These are phyloP conservation scores for Ctenopoma kingsleyae DNA, from an alignment of 2,797 vertebrate species.

Conservation along the genomic window DNA sequence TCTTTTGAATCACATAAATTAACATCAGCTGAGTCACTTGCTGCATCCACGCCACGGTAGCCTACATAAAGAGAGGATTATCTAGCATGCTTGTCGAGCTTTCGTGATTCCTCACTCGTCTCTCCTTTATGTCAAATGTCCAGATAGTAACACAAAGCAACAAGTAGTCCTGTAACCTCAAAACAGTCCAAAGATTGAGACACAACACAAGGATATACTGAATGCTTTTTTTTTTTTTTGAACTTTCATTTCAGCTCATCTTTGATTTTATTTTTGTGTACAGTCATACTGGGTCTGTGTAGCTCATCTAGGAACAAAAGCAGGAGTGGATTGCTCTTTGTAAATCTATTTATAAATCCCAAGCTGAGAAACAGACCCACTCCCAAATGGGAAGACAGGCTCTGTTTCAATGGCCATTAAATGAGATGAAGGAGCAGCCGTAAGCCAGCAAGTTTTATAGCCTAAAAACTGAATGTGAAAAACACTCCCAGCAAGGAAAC, in stretches of 20 bases:
- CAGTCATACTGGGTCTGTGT: neutral
- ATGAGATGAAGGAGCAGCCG: slow-evolving; percentile 17
- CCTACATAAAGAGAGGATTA: too few species aligned
- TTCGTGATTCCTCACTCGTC: neutral
- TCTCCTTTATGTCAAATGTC: neutral
- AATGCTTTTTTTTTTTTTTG: neutral
- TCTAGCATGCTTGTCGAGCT: too few species aligned
- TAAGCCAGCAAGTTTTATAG: slow-evolving; percentile 16
- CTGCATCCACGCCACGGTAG: too few species aligned
- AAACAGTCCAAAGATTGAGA: neutral
- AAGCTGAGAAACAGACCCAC: slow-evolving; percentile 60
- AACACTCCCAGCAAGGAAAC: slow-evolving; percentile 3
- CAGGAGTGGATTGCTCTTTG: slow-evolving; percentile 55
- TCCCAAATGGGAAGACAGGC: slow-evolving; percentile 52
- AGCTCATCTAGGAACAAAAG: slow-evolving; percentile 50
- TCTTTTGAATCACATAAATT: neutral
- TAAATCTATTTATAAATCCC: slow-evolving; percentile 72
- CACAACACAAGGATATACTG: neutral
- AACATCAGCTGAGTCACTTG: neutral
- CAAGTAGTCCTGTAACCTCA: neutral
- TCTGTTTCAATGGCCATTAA: slow-evolving; percentile 28
- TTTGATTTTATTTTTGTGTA: too few species aligned
- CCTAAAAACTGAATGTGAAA: slow-evolving; percentile 12
- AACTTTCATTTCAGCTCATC: neutral
- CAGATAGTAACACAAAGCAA: neutral